Evolutionary conservation across 2,888 invertebrate species (phyloP).

Genomic region (Toxonevra muliebris): DNA sequence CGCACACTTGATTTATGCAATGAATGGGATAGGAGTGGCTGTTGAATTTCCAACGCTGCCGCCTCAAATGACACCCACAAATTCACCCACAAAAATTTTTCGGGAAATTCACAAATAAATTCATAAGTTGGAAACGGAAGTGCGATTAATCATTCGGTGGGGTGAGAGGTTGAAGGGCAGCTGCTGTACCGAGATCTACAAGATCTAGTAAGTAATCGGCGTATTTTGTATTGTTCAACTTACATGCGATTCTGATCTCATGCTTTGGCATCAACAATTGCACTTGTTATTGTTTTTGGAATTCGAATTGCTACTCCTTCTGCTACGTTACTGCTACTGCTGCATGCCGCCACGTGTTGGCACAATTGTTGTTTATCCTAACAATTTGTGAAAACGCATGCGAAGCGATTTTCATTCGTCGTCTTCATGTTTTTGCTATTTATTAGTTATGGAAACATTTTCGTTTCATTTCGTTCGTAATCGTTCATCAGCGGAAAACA

Average conservation of each 20-base stretch:
- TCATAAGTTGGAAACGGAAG: slow-evolving; percentile 18
- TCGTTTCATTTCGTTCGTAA: too few species aligned
- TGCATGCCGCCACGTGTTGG: slow-evolving; percentile 52
- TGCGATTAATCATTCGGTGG: slow-evolving; percentile 32
- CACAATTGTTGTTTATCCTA: slow-evolving; percentile 62
- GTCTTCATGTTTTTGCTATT: slow-evolving; percentile 38
- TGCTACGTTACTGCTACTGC: slow-evolving; percentile 10
- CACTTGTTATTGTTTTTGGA: slow-evolving; percentile 38
- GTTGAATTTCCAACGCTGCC: too few species aligned
- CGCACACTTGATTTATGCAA: too few species aligned
- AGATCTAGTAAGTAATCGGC: not conserved
- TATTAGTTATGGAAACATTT: slow-evolving; percentile 47
- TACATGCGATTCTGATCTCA: not conserved
- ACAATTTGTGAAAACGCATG: slow-evolving; percentile 54
- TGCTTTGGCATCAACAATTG: slow-evolving; percentile 13
- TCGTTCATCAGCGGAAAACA: slow-evolving; percentile 33
- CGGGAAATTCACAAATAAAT: too few species aligned
- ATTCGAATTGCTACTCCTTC: slow-evolving; percentile 14
- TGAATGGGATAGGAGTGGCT: too few species aligned
- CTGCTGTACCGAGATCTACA: not conserved
- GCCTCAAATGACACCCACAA: slow-evolving; percentile 29
- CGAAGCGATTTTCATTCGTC: too few species aligned
- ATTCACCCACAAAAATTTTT: slow-evolving; percentile 27
- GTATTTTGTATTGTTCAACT: not conserved
- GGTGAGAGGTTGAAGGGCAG: too few species aligned